These are phyloP conservation scores for Falco punctatus DNA, from an alignment of 2,113 vertebrate genomes.

Conservation along the genomic window DNA sequence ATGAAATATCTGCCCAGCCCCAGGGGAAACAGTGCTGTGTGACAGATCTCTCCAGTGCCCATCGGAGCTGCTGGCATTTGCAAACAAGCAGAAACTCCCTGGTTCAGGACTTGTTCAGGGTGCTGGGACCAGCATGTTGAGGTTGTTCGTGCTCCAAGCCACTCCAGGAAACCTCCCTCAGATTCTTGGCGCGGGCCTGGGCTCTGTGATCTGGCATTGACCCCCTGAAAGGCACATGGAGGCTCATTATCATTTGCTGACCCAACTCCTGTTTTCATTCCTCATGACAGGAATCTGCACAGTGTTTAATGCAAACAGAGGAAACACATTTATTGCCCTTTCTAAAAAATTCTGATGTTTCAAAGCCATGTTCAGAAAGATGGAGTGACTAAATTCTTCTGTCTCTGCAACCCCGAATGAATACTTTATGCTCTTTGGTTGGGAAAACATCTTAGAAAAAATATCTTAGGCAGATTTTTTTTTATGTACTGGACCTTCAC, in stretches of 20 bases:
- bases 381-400: conserved; percentile 3
- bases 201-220: conserved; percentile 69
- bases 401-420: background rate
- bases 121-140: background rate
- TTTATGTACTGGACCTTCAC: background rate
- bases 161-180: conserved; percentile 53
- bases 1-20: background rate
- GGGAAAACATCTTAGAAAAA: conserved; percentile 14
- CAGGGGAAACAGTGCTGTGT: background rate
- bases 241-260: conserved; percentile 63
- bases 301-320: conserved; percentile 55
- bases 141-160: background rate
- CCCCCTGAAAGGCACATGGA: conserved; percentile 41
- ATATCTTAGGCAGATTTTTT: background rate
- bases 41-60: background rate
- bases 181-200: conserved; percentile 6
- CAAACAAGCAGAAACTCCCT: background rate
- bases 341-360: conserved; percentile 47
- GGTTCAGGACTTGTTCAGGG: background rate
- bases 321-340: conserved; percentile 66
- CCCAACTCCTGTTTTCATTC: conserved; percentile 74
- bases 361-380: conserved; percentile 13
- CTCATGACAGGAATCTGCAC: conserved; percentile 60
- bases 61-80: background rate
- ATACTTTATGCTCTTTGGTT: background rate